phyloP scores from a whole-genome alignment of 1,140 invertebrate species.

The Elysia chlorotica region DNA sequence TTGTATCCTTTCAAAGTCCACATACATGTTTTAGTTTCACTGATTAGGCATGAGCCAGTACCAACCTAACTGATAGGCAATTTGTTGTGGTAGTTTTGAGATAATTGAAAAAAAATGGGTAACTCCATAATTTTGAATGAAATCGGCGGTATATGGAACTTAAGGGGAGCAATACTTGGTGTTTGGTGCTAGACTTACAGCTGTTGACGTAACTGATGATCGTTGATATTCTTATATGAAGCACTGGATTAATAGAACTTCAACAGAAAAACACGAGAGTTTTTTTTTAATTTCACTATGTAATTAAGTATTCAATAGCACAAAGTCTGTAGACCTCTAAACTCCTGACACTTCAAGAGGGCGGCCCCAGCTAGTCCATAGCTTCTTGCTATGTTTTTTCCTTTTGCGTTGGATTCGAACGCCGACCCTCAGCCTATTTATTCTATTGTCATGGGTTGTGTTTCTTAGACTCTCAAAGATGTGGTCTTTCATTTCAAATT shows the following conservation, averaged over 20 bases:
- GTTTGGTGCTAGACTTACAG: too few relatives aligned
- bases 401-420: neutral
- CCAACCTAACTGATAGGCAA: neutral
- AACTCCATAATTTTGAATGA: too few relatives aligned
- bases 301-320: neutral
- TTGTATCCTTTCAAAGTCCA: conserved; percentile 61
- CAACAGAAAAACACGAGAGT: too few relatives aligned
- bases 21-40: neutral
- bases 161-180: too few relatives aligned
- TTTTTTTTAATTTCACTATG: too few relatives aligned
- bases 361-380: neutral
- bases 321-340: neutral
- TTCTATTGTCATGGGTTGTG: neutral
- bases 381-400: neutral
- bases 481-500: neutral
- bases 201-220: too few relatives aligned
- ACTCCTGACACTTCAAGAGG: neutral
- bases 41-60: neutral
- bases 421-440: neutral
- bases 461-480: neutral
- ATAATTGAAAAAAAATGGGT: neutral
- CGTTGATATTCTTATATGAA: too few relatives aligned
- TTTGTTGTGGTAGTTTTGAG: neutral
- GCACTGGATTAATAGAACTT: too few relatives aligned
- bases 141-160: too few relatives aligned